Conservation (phyloP, 2,888 invertebrate genomes). For the Netelia melanura region DNA sequence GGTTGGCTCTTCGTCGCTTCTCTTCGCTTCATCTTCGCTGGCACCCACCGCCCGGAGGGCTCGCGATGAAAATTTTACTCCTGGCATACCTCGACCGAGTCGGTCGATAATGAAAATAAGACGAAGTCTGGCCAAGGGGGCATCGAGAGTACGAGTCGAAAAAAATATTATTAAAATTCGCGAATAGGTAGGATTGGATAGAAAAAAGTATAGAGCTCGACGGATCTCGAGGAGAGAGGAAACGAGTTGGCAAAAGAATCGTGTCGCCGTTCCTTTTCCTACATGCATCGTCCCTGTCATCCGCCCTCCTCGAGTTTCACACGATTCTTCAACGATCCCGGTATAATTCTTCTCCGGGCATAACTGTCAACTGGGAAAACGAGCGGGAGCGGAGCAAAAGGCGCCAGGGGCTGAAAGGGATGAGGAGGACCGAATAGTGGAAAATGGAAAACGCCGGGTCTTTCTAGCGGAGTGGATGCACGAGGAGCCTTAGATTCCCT, state of each 20-base stretch:
- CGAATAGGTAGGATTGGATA: slow-evolving; percentile 5
- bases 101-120: slow-evolving; percentile 62
- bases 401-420: slow-evolving; percentile 46
- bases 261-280: slow-evolving; percentile 12
- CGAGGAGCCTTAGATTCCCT: slow-evolving; percentile 48
- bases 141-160: slow-evolving; percentile 9
- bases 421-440: slow-evolving; percentile 58
- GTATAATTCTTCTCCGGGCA: slow-evolving; percentile 53
- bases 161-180: background rate
- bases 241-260: slow-evolving; percentile 41
- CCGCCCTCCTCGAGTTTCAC: slow-evolving; percentile 37
- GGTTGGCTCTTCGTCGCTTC: slow-evolving; percentile 42
- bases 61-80: slow-evolving; percentile 52
- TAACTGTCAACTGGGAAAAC: background rate
- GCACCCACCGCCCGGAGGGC: slow-evolving; percentile 1
- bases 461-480: slow-evolving; percentile 61
- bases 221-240: slow-evolving; percentile 20
- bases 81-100: slow-evolving; percentile 49
- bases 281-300: background rate
- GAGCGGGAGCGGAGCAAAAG: slow-evolving; percentile 46
- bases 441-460: slow-evolving; percentile 53
- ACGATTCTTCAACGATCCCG: background rate
- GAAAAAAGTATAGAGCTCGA: slow-evolving; percentile 29
- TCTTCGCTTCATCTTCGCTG: background rate
- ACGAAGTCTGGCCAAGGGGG: slow-evolving; percentile 8